Percentiles rank a stretch among this genome's conserved stretches.
Conservation (phyloP, 2,888 invertebrate genomes). For the Reticulitermes lucifugus region DNA sequence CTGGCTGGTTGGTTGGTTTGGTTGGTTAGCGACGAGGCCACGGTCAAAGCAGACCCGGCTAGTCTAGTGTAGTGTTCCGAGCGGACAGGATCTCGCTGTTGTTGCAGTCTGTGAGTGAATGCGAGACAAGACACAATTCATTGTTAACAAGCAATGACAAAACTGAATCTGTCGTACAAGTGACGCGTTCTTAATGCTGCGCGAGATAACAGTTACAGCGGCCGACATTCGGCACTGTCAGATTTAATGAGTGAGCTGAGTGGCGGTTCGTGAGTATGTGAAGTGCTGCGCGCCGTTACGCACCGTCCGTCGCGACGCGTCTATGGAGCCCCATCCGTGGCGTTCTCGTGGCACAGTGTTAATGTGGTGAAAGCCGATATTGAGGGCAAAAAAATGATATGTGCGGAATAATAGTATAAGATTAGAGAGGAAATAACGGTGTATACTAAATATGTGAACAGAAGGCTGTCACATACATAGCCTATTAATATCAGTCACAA, state of each 20-base stretch:
- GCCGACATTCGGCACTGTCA: conserved; percentile 8
- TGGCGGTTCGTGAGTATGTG: conserved; percentile 56
- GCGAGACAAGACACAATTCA: not conserved
- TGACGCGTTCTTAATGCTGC: conserved; percentile 10
- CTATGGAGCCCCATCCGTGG: not conserved
- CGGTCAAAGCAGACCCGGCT: conserved; percentile 45
- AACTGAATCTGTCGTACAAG: conserved; percentile 16
- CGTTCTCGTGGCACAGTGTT: not conserved
- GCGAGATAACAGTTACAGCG: not conserved
- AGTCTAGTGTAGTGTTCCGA: conserved; percentile 36
- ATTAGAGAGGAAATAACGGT: conserved; percentile 3
- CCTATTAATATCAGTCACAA: conserved; percentile 32
- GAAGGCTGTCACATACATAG: not conserved
- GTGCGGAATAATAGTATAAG: not conserved
- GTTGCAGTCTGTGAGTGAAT: conserved; percentile 28
- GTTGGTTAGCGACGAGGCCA: conserved; percentile 46
- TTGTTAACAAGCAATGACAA: conserved; percentile 29
- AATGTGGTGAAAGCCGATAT: not conserved
- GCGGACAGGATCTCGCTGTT: conserved; percentile 16
- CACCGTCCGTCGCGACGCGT: conserved; percentile 21
- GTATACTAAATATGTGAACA: conserved; percentile 24
- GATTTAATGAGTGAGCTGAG: conserved; percentile 58
- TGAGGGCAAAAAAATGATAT: not conserved
- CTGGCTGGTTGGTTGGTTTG: conserved; percentile 32
- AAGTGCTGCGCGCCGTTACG: conserved; percentile 47